A percentile compares a stretch with the other conserved stretches of the same genome.
Evolutionary conservation across 1,140 invertebrate genomes (phyloP).

Genomic region (Danaus melanippus): DNA sequence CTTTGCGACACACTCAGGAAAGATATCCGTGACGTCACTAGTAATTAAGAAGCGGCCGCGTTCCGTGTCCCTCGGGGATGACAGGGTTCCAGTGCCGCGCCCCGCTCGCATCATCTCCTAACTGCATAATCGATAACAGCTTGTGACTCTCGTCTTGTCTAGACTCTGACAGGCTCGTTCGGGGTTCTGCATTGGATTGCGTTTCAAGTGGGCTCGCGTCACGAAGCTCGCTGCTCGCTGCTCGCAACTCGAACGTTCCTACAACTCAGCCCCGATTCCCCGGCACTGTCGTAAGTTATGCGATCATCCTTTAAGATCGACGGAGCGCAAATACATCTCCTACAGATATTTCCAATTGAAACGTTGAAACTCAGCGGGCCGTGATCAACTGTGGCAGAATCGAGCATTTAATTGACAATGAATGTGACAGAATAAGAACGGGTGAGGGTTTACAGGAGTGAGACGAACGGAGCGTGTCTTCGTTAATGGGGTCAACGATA

Average conservation of each 20-base stretch:
- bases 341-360: conserved; percentile 33
- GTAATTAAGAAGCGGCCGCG: conserved; percentile 58
- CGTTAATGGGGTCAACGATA: conserved; percentile 59
- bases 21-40: conserved; percentile 52
- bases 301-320: conserved; percentile 16
- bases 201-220: conserved; percentile 30
- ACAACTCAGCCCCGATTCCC: conserved; percentile 4
- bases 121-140: conserved; percentile 61
- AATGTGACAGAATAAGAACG: conserved; percentile 46
- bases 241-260: conserved; percentile 21
- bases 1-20: conserved; percentile 40
- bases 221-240: conserved; percentile 24
- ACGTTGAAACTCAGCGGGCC: conserved; percentile 36
- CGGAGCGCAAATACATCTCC: conserved; percentile 28
- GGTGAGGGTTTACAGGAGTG: conserved; percentile 39
- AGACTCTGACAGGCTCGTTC: conserved; percentile 45
- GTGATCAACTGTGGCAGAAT: conserved; percentile 29
- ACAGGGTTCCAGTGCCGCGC: conserved; percentile 33
- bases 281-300: not conserved
- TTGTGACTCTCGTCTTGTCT: conserved; percentile 45
- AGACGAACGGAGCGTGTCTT: conserved; percentile 47
- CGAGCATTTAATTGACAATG: conserved; percentile 54
- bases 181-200: conserved; percentile 34
- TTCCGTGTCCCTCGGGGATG: conserved; percentile 36
- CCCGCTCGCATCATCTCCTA: conserved; percentile 56